A percentile compares a stretch with the other conserved stretches of the same genome.
Conservation (phyloP, 2,113 vertebrate genomes). For the Prunella fulvescens region DNA sequence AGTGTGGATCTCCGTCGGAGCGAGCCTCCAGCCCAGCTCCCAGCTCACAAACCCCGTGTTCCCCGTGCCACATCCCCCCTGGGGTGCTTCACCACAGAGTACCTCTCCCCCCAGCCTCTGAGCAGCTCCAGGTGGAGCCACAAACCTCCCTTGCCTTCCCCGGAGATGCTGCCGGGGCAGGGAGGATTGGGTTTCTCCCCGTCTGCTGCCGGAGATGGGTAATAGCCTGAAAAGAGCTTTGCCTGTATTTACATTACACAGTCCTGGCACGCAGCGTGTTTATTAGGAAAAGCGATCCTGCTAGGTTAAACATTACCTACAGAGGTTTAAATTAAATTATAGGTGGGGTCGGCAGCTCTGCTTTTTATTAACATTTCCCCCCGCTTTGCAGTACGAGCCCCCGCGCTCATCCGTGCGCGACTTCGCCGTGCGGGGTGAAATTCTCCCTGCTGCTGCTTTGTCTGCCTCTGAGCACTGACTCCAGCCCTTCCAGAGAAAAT, state of each 20-base stretch:
- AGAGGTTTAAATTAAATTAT: conserved; percentile 34
- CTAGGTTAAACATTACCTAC: conserved; percentile 25
- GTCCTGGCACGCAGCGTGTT: not conserved
- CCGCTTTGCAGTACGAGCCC: not conserved
- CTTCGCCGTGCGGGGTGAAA: accelerated
- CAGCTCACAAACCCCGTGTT: not conserved
- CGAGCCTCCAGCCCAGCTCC: not conserved
- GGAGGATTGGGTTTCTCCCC: not conserved
- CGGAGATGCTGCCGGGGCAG: not conserved
- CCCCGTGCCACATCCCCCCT: not conserved
- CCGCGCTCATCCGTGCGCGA: not conserved
- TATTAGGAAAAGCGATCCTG: conserved; percentile 24
- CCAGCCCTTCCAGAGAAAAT: not conserved
- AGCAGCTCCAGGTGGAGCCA: not conserved
- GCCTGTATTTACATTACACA: not conserved
- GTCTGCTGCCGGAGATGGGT: not conserved
- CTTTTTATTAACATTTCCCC: conserved; percentile 5
- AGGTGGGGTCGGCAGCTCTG: conserved; percentile 35
- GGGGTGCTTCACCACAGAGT: not conserved
- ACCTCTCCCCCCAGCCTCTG: not conserved
- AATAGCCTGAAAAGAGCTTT: not conserved
- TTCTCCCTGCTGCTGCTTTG: not conserved
- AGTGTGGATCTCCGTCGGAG: not conserved
- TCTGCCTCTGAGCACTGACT: not conserved
- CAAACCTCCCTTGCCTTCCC: not conserved